phyloP scores from a whole-genome alignment of 2,888 invertebrate species.

The Lamellibrachia columna region DNA sequence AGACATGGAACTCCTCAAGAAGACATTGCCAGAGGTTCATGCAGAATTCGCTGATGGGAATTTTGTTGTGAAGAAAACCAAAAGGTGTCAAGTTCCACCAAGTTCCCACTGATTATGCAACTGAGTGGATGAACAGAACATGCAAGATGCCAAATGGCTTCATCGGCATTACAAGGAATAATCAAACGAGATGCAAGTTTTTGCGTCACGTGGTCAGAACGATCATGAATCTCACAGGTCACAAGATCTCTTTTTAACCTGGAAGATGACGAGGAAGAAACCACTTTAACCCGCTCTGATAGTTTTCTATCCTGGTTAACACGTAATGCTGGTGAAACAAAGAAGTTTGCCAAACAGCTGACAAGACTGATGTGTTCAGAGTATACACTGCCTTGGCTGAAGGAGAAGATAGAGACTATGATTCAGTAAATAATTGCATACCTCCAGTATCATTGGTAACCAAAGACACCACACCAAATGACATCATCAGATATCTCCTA shows the following conservation, averaged over 20 bases:
- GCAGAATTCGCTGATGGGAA: not conserved
- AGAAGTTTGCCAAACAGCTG: too few species aligned
- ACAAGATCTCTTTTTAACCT: not conserved
- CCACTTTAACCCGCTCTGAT: not conserved
- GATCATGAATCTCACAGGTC: not conserved
- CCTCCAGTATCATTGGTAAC: not conserved
- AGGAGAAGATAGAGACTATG: not conserved
- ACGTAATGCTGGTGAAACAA: too few species aligned
- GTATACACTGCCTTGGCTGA: not conserved
- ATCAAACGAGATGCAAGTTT: too few species aligned
- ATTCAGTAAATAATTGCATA: not conserved
- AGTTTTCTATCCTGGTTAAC: too few species aligned
- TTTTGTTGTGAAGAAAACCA: not conserved
- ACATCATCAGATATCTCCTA: not conserved
- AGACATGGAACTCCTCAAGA: not conserved
- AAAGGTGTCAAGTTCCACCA: not conserved
- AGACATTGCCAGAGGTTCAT: not conserved
- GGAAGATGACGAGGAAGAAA: not conserved
- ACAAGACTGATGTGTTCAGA: not conserved
- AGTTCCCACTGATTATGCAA: not conserved
- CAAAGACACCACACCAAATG: not conserved
- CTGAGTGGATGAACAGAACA: not conserved
- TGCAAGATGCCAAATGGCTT: too few species aligned
- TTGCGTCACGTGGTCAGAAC: not conserved
- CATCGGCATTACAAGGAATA: too few species aligned